Evolutionary conservation across 2,797 vertebrate genomes (phyloP), one percentile per base, ranked within the genome.

Genomic region (Cottoperca gobio): DNA sequence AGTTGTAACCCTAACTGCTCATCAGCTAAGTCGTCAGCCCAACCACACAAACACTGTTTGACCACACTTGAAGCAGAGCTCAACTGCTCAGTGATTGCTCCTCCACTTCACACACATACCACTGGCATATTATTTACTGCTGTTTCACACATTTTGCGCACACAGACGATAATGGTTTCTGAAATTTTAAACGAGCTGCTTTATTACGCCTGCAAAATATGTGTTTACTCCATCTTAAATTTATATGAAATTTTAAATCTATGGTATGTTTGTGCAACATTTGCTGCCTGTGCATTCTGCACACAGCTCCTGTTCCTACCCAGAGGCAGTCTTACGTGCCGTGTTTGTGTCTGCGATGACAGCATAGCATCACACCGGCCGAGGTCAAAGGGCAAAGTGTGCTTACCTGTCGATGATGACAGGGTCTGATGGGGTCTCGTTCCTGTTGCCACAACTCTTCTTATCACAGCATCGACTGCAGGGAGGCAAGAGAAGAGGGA

Each of bases 381-480:
- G 62, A 61, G 81, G 85, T 75, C 14, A 64, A 73, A 86, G 79
- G 76, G 49, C 60, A 78, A 60, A 33, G 57, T 94, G 92, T 89
- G 92, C 97, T 96, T 98, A 99, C 98, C 98, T 99, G 97, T 99
- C 98, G 94, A 99, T 99, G 96, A 99, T 99, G 95, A 99, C 98
- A 81, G 98, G 98, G 95, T 99, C 98, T 91, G 98, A 99, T 78
- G 98, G 98, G 91, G 98, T 99, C 96, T 99, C 98, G 84, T 99
- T 99, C 93, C 98, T 96, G 95, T 99, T 99, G 92, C 98, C 98
- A 89, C 98, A 99, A 90, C 98, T 99, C 95, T 99, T 99, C 96
- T 99, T 99, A 95, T 99, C 98, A 93, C 98, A 99, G 95, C 98
- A 99, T 94, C 95, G 95, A 85, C 95, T 95, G 76, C 62, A 46